Percentiles rank a stretch among this genome's conserved stretches.
phyloP scores from a whole-genome alignment of 2,888 invertebrate species.

The Drosophila longiperda region DNA sequence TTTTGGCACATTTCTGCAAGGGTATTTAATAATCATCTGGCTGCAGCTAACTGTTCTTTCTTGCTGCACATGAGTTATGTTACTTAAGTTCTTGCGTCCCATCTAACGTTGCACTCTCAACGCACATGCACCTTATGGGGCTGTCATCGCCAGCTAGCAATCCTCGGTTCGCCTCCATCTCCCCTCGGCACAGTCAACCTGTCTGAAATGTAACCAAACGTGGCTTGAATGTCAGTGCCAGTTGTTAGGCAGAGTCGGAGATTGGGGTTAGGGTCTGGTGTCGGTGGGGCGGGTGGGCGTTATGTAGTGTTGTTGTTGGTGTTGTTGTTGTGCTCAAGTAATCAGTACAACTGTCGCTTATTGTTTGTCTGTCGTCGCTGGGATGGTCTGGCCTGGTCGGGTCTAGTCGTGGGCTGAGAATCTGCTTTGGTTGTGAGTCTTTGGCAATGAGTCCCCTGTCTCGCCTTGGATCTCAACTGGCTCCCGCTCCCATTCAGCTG shows the following conservation, averaged over 20 bases:
- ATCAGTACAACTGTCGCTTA: slow-evolving; percentile 77
- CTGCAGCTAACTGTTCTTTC: slow-evolving; percentile 30
- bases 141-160: slow-evolving; percentile 54
- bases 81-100: slow-evolving; percentile 75
- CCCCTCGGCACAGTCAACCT: slow-evolving; percentile 31
- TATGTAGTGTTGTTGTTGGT: neutral
- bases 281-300: neutral
- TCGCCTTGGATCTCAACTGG: slow-evolving; percentile 63
- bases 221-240: slow-evolving; percentile 77
- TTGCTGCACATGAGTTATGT: slow-evolving; percentile 79
- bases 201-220: slow-evolving; percentile 76
- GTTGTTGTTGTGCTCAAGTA: slow-evolving; percentile 69
- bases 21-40: slow-evolving; percentile 4
- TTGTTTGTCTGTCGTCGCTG: slow-evolving; percentile 69
- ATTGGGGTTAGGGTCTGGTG: neutral
- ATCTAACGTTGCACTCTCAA: slow-evolving; percentile 76
- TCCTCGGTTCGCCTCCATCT: neutral
- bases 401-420: slow-evolving; percentile 13
- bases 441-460: slow-evolving; percentile 62
- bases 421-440: slow-evolving; percentile 31
- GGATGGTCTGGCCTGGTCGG: slow-evolving; percentile 28
- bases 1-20: slow-evolving; percentile 6
- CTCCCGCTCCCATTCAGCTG: neutral
- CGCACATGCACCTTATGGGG: slow-evolving; percentile 75
- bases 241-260: slow-evolving; percentile 23